Base-by-base conservation (phyloP, 2,888 invertebrate species). In the Lordiphosa andalusiaca region DNA sequence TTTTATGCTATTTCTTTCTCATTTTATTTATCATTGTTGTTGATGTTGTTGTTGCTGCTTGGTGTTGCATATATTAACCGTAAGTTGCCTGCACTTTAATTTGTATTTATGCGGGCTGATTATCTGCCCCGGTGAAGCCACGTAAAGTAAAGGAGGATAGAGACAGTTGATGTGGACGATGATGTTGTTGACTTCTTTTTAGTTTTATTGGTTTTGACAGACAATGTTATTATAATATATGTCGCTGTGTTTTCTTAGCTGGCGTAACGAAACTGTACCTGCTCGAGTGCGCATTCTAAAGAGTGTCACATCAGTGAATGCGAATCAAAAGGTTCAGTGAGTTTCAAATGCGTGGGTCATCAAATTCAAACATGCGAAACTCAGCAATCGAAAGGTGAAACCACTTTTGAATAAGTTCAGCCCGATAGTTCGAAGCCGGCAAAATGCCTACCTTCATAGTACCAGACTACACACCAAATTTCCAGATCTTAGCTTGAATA, bases 91-190 rank as follows among this genome's bases (percentile, higher is more conserved):
- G 82, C 82, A 77, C 74, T 69, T 74, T 73, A 80, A 80, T 76
- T 77, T 73, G 81, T 77, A 80, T 77, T 80, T 73, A 78, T 78
- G 78, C 78, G 74, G 82, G 74, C 78, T 78, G 78, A 74, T 77
- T 81, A 81, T 68, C 61, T 64, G 57, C 53, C 53, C 42, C 55
- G 6, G 23, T 12, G 41, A 42, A 19, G 51, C 33, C 63, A 55
- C 50, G 55, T 62, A 38, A 62, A 60, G 49, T 44, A 16, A 42
- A 53, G 44, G 38, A 35, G 41, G 25, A 21, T 9, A 54, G n/a
- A 51, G n/a, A 40, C 44, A 62, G 64, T 53, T 64, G 64, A 47
- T 48, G 35, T 44, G 46, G 25, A 42, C 39, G 47, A 66, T 69
- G 52, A 53, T 71, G 73, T 73, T 80, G 76, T 76, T 77, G 69